A percentile compares a stretch with the other conserved stretches of the same genome.
Evolutionary conservation across 2,888 invertebrate genomes (phyloP).

Genomic region (Acleris literana): DNA sequence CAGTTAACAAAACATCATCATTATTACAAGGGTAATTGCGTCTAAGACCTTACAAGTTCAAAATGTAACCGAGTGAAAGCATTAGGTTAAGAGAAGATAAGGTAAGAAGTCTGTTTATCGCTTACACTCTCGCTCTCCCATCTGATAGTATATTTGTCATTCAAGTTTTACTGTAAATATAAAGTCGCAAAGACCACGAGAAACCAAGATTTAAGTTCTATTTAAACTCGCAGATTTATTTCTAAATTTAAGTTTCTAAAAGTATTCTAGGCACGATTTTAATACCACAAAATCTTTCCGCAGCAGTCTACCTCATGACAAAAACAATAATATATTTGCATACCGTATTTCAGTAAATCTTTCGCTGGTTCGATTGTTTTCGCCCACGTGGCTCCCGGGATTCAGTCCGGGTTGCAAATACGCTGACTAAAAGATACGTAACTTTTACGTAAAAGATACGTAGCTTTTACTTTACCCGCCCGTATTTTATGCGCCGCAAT

Average conservation of each 20-base stretch:
- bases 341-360: constrained; percentile 43
- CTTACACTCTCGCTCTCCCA: too few species aligned
- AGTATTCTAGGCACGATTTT: constrained; percentile 20
- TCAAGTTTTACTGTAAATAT: too few species aligned
- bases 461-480: constrained; percentile 60
- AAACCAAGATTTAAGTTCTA: too few species aligned
- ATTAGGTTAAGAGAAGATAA: too few species aligned
- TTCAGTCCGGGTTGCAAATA: constrained; percentile 69
- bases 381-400: constrained; percentile 41
- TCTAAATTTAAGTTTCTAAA: neutral
- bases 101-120: too few species aligned
- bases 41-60: too few species aligned
- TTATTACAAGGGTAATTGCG: too few species aligned
- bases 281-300: constrained; percentile 22
- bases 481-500: constrained; percentile 61
- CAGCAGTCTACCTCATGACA: constrained; percentile 26
- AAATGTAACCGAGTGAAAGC: too few species aligned
- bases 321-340: constrained; percentile 37
- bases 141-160: too few species aligned
- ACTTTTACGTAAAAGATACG: neutral
- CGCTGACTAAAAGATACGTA: constrained; percentile 66
- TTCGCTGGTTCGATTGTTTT: constrained; percentile 53
- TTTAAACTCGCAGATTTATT: neutral
- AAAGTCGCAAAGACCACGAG: too few species aligned
- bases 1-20: too few species aligned